Evolutionary conservation across 2,113 vertebrate species (phyloP).

Genomic region (Pterophyllum scalare): DNA sequence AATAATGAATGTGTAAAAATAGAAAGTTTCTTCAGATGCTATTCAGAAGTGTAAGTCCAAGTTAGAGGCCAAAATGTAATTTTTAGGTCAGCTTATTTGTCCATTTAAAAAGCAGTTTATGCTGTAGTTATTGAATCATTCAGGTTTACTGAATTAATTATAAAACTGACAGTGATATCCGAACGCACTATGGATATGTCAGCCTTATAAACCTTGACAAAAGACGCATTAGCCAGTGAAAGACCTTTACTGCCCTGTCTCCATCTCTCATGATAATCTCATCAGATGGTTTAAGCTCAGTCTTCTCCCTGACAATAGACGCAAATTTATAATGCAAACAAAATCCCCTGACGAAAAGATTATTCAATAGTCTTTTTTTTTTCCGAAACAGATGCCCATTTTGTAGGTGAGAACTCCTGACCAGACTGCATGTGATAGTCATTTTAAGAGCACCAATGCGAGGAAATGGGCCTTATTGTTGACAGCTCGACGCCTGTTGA

Average conservation of each 20-base stretch:
- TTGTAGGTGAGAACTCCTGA: slow-evolving; percentile 36
- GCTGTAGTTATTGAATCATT: slow-evolving; percentile 12
- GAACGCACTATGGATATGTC: slow-evolving; percentile 43
- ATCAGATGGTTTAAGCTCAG: slow-evolving; percentile 36
- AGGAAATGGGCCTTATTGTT: slow-evolving; percentile 45
- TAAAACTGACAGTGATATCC: slow-evolving; percentile 44
- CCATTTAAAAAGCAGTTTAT: slow-evolving; percentile 1
- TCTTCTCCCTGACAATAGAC: slow-evolving; percentile 29
- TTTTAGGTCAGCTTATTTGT: slow-evolving; percentile 6
- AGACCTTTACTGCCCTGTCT: slow-evolving; percentile 58
- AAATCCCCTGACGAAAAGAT: slow-evolving; percentile 21
- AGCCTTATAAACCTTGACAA: slow-evolving; percentile 63
- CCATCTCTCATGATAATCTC: slow-evolving; percentile 62
- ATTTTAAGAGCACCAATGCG: slow-evolving; percentile 51
- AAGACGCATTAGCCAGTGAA: slow-evolving; percentile 56
- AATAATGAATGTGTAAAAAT: slow-evolving; percentile 46
- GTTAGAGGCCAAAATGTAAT: slow-evolving; percentile 8
- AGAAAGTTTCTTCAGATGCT: not conserved
- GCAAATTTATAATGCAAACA: slow-evolving; percentile 37
- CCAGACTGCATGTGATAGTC: slow-evolving; percentile 25
- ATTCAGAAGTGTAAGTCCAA: slow-evolving; percentile 24
- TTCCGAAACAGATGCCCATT: slow-evolving; percentile 3
- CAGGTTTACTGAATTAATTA: slow-evolving; percentile 54
- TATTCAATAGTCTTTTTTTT: slow-evolving; percentile 10
- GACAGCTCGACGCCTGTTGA: slow-evolving; percentile 42